Evolutionary conservation across 2,888 invertebrate genomes (phyloP).

Genomic region (Stictocephala bisonia): DNA sequence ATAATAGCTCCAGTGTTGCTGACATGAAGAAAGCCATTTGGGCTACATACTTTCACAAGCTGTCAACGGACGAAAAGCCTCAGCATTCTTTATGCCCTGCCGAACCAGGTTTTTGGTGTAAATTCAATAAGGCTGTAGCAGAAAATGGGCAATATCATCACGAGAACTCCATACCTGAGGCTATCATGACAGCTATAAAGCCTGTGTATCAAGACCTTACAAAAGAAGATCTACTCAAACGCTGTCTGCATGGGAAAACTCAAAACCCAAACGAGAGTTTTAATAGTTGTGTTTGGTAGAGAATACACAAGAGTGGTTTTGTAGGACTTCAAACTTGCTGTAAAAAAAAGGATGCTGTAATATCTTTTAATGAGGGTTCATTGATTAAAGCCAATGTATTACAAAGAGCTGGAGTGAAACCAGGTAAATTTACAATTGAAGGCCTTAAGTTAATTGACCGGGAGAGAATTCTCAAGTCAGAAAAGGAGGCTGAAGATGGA

Average conservation of each 20-base stretch:
- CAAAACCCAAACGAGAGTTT: slow-evolving; percentile 25
- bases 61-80: neutral
- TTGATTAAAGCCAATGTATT: too few species aligned
- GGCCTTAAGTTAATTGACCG: too few species aligned
- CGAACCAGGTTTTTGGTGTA: slow-evolving; percentile 18
- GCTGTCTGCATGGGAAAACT: slow-evolving; percentile 44
- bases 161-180: slow-evolving; percentile 1
- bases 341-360: neutral
- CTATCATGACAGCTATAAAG: neutral
- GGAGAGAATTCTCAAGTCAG: too few species aligned
- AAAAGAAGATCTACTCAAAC: slow-evolving; percentile 11
- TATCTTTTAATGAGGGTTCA: too few species aligned
- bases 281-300: slow-evolving; percentile 20
- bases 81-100: slow-evolving; percentile 1
- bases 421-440: too few species aligned
- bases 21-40: slow-evolving; percentile 3
- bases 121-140: neutral
- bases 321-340: too few species aligned
- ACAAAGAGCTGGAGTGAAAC: too few species aligned
- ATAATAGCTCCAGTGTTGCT: neutral
- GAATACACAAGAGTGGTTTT: neutral
- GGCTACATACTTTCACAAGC: neutral
- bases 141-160: neutral
- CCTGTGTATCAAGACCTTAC: neutral
- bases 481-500: too few species aligned